phyloP scores from a whole-genome alignment of 2,113 vertebrate species.

The Dolichallabes microphthalmus region DNA sequence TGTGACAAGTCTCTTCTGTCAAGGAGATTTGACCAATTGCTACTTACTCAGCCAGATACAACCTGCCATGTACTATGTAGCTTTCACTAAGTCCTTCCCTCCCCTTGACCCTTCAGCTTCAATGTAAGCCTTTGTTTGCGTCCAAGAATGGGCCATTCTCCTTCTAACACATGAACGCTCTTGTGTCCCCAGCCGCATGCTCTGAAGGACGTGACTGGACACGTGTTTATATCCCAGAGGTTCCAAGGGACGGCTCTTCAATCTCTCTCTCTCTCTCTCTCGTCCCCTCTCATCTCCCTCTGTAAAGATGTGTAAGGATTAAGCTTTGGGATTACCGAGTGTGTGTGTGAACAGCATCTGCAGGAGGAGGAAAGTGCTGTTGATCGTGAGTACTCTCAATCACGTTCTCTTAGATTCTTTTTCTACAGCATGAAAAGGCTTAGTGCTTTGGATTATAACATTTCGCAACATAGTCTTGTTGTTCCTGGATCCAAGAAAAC shows the following conservation, averaged over 20 bases:
- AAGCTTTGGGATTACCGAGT: slow-evolving; percentile 47
- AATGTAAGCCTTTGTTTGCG: slow-evolving; percentile 46
- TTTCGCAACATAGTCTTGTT: neutral
- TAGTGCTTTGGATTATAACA: slow-evolving; percentile 27
- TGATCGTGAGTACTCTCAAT: slow-evolving; percentile 67
- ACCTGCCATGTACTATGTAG: slow-evolving; percentile 17
- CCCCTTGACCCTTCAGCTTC: slow-evolving; percentile 34
- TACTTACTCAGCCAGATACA: neutral
- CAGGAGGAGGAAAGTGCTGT: slow-evolving; percentile 42
- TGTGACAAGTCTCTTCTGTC: neutral
- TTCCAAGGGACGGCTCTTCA: slow-evolving; percentile 25
- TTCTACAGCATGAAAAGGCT: slow-evolving; percentile 31
- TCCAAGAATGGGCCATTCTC: slow-evolving; percentile 68
- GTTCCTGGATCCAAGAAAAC: slow-evolving; percentile 3
- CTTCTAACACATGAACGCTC: slow-evolving; percentile 63
- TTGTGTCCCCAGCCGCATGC: slow-evolving; percentile 66
- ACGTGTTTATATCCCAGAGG: slow-evolving; percentile 56
- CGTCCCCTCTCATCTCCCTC: slow-evolving; percentile 4
- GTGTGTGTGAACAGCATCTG: slow-evolving; percentile 41
- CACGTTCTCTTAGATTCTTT: slow-evolving; percentile 42
- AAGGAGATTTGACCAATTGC: neutral
- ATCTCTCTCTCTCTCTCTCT: slow-evolving; percentile 13
- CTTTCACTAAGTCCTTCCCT: slow-evolving; percentile 23
- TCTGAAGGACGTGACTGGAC: slow-evolving; percentile 60
- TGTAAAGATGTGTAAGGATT: slow-evolving; percentile 51